Evolutionary conservation across 1,140 invertebrate genomes (phyloP).

Genomic region (Trachymyrmex cornetzi): DNA sequence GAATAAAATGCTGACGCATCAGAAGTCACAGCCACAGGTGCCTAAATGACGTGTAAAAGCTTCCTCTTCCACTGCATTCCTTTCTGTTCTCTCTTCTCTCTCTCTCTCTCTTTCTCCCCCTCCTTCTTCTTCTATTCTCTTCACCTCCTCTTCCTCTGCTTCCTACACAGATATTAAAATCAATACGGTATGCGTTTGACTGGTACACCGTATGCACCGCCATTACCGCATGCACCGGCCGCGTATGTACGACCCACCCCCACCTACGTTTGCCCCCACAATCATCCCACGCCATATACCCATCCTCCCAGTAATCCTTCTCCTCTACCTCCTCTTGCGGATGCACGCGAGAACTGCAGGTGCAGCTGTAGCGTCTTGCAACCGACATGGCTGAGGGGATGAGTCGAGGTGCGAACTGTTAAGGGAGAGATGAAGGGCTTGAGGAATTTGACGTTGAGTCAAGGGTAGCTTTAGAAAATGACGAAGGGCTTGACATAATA

Average conservation of each 20-base stretch:
- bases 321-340: conserved; percentile 33
- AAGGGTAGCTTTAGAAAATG: conserved; percentile 41
- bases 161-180: conserved; percentile 80
- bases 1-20: conserved; percentile 49
- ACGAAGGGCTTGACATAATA: conserved; percentile 31
- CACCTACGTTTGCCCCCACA: conserved; percentile 25
- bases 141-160: conserved; percentile 27
- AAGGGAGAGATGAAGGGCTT: conserved; percentile 32
- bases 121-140: background rate
- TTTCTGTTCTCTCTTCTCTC: background rate
- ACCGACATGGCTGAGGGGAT: conserved; percentile 44
- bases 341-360: conserved; percentile 71
- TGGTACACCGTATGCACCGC: conserved; percentile 76
- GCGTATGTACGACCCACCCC: conserved; percentile 38
- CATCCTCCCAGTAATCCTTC: conserved; percentile 52
- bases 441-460: conserved; percentile 44
- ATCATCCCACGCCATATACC: conserved; percentile 20
- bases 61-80: conserved; percentile 13
- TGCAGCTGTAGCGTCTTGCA: conserved; percentile 66
- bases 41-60: conserved; percentile 67
- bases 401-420: conserved; percentile 40
- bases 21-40: conserved; percentile 72
- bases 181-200: conserved; percentile 83
- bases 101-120: background rate
- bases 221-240: conserved; percentile 72